Evolutionary conservation across 2,888 invertebrate species (phyloP).

Genomic region (Ischnus inquisitorius): DNA sequence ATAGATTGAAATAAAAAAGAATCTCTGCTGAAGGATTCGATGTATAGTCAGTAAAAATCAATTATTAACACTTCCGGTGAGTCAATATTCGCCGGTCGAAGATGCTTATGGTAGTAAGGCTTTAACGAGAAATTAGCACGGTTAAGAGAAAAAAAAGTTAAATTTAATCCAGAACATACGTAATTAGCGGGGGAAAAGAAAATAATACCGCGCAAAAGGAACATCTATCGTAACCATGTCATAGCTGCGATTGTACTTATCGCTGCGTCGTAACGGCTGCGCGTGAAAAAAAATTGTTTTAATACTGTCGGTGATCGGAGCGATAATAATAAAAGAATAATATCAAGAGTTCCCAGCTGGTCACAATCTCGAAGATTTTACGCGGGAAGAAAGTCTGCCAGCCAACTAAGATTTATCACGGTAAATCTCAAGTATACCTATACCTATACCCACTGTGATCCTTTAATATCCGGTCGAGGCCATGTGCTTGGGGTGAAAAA

Average conservation of each 20-base stretch:
- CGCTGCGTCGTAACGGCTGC: conserved; percentile 8
- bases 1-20: background rate
- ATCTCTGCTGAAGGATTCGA: conserved; percentile 13
- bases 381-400: background rate
- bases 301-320: background rate
- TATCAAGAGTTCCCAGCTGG: background rate
- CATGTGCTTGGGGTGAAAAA: conserved; percentile 36
- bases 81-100: conserved; percentile 23
- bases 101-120: conserved; percentile 69
- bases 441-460: background rate
- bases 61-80: conserved; percentile 37
- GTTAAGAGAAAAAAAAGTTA: conserved; percentile 3
- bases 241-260: background rate
- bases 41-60: conserved; percentile 23
- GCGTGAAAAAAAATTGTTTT: background rate
- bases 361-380: background rate
- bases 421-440: conserved; percentile 37
- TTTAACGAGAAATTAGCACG: conserved; percentile 58
- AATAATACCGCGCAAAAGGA: background rate
- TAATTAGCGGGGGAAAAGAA: conserved; percentile 5
- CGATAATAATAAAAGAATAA: background rate
- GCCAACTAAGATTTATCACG: conserved; percentile 43
- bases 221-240: background rate
- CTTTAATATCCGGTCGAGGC: conserved; percentile 28
- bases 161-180: conserved; percentile 16